Evolutionary conservation across 2,888 invertebrate genomes (phyloP).

Genomic region (Acleris sparsana): DNA sequence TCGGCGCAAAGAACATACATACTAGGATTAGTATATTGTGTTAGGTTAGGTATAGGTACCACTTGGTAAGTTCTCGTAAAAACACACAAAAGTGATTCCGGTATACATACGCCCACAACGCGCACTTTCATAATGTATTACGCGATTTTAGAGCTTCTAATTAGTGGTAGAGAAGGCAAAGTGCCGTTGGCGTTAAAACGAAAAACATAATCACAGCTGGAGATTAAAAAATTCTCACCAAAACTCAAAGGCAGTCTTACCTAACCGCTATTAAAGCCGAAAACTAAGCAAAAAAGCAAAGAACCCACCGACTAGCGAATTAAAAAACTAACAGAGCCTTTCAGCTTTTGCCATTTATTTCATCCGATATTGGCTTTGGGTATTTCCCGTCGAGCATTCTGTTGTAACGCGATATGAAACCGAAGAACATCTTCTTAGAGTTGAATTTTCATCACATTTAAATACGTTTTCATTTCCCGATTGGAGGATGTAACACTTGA

Average conservation of each 20-base stretch:
- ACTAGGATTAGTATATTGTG: too few species aligned
- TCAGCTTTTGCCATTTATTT: constrained; percentile 69
- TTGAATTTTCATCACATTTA: constrained; percentile 57
- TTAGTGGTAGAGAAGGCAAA: constrained; percentile 17
- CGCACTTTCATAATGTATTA: background rate
- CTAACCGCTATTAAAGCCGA: constrained; percentile 50
- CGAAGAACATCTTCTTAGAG: constrained; percentile 52
- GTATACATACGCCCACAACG: too few species aligned
- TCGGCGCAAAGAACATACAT: too few species aligned
- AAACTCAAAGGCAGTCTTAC: constrained; percentile 48
- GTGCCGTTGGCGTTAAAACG: constrained; percentile 1
- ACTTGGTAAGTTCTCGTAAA: too few species aligned
- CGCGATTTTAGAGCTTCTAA: constrained; percentile 1
- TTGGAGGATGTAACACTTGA: constrained; percentile 34
- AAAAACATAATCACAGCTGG: constrained; percentile 14
- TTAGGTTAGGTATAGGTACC: too few species aligned
- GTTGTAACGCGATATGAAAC: constrained; percentile 49
- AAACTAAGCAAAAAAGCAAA: constrained; percentile 43
- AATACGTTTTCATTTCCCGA: constrained; percentile 47
- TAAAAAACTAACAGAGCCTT: constrained; percentile 61
- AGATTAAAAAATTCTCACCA: constrained; percentile 53
- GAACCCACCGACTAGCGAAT: constrained; percentile 52
- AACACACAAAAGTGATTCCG: too few species aligned
- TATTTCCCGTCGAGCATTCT: constrained; percentile 52
- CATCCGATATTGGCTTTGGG: constrained; percentile 61